Evolutionary conservation across 2,888 invertebrate species (phyloP).

Genomic region (Cetonia aurata): DNA sequence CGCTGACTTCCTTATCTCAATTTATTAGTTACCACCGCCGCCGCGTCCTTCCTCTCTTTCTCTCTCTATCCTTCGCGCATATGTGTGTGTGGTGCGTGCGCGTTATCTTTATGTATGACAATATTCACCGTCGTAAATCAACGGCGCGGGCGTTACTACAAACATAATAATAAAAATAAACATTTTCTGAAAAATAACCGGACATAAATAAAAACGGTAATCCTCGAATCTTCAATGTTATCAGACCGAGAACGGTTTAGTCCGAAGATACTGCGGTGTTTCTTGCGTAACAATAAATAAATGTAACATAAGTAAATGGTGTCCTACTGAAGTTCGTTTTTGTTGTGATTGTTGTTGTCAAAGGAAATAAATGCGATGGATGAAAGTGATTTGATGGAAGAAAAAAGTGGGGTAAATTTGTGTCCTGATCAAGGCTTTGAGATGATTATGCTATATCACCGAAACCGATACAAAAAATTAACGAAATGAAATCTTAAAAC

Average conservation of each 20-base stretch:
- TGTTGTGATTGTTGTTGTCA: too few species aligned
- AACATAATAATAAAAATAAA: conserved; percentile 42
- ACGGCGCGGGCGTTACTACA: conserved; percentile 32
- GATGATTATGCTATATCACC: too few species aligned
- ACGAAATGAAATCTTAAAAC: too few species aligned
- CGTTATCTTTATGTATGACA: conserved; percentile 40
- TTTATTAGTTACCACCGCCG: conserved; percentile 32
- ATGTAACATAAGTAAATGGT: too few species aligned
- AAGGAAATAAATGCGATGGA: too few species aligned
- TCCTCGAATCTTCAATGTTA: conserved; percentile 40
- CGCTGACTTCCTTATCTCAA: conserved; percentile 33
- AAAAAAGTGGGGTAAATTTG: too few species aligned
- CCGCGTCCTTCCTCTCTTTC: neutral
- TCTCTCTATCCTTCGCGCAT: neutral
- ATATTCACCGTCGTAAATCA: conserved; percentile 37
- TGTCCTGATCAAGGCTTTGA: too few species aligned
- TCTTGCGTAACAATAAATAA: neutral
- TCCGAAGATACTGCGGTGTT: neutral
- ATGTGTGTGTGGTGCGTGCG: too few species aligned
- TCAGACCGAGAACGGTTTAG: conserved; percentile 8
- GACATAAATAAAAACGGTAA: conserved; percentile 40
- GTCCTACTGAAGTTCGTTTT: too few species aligned
- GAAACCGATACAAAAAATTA: too few species aligned
- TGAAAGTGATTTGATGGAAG: too few species aligned
- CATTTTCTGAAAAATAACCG: conserved; percentile 40